Evolutionary conservation across 2,113 vertebrate genomes (phyloP), one percentile per base, ranked within the genome.

Genomic region (Aix galericulata): DNA sequence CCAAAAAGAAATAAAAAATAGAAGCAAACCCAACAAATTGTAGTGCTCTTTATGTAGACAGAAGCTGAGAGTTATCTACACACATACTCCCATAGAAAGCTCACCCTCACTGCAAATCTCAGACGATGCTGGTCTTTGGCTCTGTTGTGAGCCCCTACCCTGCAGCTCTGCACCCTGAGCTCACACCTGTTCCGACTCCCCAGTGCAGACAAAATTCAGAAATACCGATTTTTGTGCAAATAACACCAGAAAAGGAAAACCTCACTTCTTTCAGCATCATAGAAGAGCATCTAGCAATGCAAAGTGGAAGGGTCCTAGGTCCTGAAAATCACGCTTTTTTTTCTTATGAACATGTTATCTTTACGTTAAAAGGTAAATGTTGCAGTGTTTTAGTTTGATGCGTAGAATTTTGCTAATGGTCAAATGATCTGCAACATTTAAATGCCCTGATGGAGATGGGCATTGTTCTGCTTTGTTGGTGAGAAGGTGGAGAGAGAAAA

Each of bases 11-110:
- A 40, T 40, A 36, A 34, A 12, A 12, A 14, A 23, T 21, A 14
- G 27, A 73, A 78, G 22, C 52, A 89, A 94, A 79, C 77, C 38
- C 42, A 84, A 76, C 74, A 91, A 96, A 93, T 92, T 86, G 69
- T 87, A 78, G 11, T 27, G 11, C 11, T 73, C 31, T 94, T 90
- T 75, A 86, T 76, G 53, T 21, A 78, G 58, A 78, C 60, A 74
- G 76, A 56, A 90, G 64, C 82, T 69, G 53, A 73, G 74, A 88
- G 66, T 76, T 91, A 58, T 53, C 66, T 44, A 13, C 40, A 58
- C 26, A 12, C 34, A n/a, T 72, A 34, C 58, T 93, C 58, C 62
- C 14, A 2, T 7, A 32, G 77, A 86, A 82, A 91, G 46, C 38
- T 69, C 73, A 31, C 42, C 60, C 67, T 69, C 38, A 4, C 44